Conservation (phyloP, 2,113 vertebrate species). For the Dascyllus trimaculatus region DNA sequence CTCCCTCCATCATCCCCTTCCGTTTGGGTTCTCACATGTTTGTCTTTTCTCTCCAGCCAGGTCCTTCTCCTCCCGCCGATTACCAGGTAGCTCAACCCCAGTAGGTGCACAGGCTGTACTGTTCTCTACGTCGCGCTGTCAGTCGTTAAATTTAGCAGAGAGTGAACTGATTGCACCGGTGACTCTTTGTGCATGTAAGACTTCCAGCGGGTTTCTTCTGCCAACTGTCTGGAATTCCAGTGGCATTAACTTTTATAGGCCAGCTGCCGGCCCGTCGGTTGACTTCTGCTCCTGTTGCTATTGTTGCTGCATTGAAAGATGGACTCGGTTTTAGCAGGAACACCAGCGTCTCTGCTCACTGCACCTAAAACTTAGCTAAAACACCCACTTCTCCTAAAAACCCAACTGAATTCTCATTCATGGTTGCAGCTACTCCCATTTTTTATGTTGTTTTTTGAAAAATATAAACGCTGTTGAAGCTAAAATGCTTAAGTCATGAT, state of each 20-base stretch:
- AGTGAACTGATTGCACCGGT: neutral
- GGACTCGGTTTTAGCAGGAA: neutral
- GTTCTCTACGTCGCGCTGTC: too few species aligned
- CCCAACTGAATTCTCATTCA: too few species aligned
- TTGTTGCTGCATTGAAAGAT: neutral
- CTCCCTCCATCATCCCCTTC: constrained; percentile 7
- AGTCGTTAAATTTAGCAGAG: neutral
- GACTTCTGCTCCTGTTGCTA: neutral
- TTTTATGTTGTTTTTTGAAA: too few species aligned
- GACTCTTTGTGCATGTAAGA: neutral
- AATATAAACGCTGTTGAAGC: neutral
- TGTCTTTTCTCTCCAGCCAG: too few species aligned
- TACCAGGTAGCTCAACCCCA: neutral
- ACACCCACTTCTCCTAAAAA: too few species aligned
- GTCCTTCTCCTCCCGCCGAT: too few species aligned
- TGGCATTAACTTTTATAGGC: constrained; percentile 31
- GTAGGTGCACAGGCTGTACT: too few species aligned
- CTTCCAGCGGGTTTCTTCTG: neutral
- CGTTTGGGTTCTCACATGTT: neutral
- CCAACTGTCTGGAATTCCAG: constrained; percentile 8
- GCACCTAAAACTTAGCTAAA: neutral
- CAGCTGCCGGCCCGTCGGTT: constrained; percentile 34
- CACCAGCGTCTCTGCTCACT: neutral
- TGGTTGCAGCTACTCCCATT: too few species aligned
- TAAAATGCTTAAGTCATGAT: neutral